Evolutionary conservation across 1,140 invertebrate genomes (phyloP), one percentile per base, ranked within the genome.

Genomic region (Rhyzopertha dominica): DNA sequence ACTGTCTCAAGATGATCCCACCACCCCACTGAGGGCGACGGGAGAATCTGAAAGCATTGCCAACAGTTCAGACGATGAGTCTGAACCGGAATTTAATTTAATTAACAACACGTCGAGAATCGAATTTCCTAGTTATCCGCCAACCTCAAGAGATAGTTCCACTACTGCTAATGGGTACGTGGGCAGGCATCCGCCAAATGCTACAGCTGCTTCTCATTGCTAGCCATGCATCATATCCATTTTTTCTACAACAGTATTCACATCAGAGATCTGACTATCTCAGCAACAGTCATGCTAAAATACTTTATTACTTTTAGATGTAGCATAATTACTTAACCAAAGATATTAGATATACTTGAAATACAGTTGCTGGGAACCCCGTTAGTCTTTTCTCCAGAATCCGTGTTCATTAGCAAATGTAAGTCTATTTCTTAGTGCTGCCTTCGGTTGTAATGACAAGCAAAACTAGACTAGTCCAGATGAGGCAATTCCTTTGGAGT

Each of bases 131-230:
- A 61, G 48, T 37, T 61, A 59, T 52, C 51, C 59, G 13, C 43
- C 47, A 39, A 50, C 50, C n/a, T 51, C 43, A 18, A 57, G 52
- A 13, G 48, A 52, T 37, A 38, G 37, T 23, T 35, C 47, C 3
- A 43, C 51, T 16, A 63, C 62, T 17, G 62, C 60, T 16, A 69
- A 67, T 41, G 68, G 65, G 28, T 68, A 59, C 45, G 60, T 63
- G 22, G 43, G 52, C 38, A 54, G 48, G 18, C 48, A 53, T 35
- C 51, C 55, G 1, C 57, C 54, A 18, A 68, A 66, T 49, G 64
- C 62, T 47, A 59, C 59, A 30, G 59, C 58, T 32, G 58, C 56
- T 41, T 61, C 49, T 19, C 61, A 55, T 36, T 54, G 54, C 47
- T 61, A 56, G 52, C 41, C 43, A 49, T 47, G 53, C 50, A 53